Conservation (phyloP, 2,113 vertebrate species). For the Onychostruthus taczanowskii region DNA sequence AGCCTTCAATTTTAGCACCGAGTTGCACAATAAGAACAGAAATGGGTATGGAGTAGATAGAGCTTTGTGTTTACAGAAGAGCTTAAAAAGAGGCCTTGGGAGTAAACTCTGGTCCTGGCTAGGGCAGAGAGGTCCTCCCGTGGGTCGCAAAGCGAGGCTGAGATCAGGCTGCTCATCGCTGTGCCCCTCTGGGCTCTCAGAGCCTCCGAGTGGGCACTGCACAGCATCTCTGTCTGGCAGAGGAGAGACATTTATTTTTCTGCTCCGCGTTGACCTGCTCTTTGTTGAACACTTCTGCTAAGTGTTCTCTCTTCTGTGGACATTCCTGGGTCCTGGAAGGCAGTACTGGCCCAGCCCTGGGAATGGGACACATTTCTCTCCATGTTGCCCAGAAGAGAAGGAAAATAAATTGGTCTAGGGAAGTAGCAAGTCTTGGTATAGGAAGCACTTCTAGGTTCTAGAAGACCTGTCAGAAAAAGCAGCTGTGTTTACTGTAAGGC, state of each 20-base stretch:
- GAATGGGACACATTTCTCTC: not conserved
- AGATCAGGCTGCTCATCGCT: not conserved
- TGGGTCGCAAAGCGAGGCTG: not conserved
- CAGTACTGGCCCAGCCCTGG: not conserved
- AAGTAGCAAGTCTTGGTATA: not conserved
- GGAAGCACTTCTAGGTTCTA: not conserved
- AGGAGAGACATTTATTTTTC: not conserved
- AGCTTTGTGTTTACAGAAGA: not conserved
- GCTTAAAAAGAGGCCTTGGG: not conserved
- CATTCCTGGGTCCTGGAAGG: not conserved
- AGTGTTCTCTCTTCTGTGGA: not conserved
- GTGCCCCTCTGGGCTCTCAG: not conserved
- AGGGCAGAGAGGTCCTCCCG: not conserved
- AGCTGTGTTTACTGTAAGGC: not conserved
- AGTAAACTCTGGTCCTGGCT: not conserved
- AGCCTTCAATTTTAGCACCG: not conserved
- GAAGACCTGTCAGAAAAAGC: not conserved
- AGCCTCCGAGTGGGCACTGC: not conserved
- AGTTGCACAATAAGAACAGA: not conserved
- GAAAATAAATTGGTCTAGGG: not conserved
- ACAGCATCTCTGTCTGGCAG: not conserved
- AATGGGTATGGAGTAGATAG: not conserved
- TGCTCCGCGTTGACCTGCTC: not conserved
- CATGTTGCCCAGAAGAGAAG: not conserved
- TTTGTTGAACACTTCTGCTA: not conserved